Base-by-base conservation (phyloP, 2,113 vertebrate species). In the Microtus ochrogaster region DNA sequence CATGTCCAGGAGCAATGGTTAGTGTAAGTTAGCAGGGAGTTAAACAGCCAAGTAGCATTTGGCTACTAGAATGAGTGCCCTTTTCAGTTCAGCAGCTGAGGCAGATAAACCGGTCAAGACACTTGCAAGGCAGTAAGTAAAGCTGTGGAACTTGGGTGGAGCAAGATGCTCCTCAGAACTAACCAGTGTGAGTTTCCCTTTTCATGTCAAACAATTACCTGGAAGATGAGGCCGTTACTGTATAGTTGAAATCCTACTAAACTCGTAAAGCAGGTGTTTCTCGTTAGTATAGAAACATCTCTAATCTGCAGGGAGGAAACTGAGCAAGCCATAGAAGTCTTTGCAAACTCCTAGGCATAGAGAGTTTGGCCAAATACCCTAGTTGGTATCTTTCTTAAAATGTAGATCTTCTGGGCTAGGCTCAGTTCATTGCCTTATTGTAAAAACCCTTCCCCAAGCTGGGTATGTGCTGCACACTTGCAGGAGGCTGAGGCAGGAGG, bases 271-370 rank as follows among this genome's bases (percentile, higher is more conserved):
- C 92, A 97, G 96, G 5, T 91, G 81, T 89, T 92, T 97, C 94
- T 97, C 92, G 0, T 96, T 96, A 96, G 85, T 89, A 76, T 0
- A 68, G 78, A 78, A 97, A 52, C 85, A 49, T 61, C 41, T 96
- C 96, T 89, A 89, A 95, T 95, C 92, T 96, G 95, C 92, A 98
- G 95, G 94, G 88, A 98, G 94, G 96, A 97, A 97, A 58, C 0
- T 16, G 85, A 91, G 63, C 97, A 97, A 96, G 81, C 86, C 0
- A 6, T 73, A 44, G 0, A 91, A 77, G 91, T 66, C 77, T 86
- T 66, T 84, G 85, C 58, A 73, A 19, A 97, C 91, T 44, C 9
- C 0, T 83, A 95, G 58, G 86, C 97, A 79, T 77, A 94, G 68
- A 95, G 82, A 72, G 16, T 36, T 0, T 98, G 96, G 96, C 90